Conservation (phyloP, 2,113 vertebrate genomes). For the Elgaria multicarinata region DNA sequence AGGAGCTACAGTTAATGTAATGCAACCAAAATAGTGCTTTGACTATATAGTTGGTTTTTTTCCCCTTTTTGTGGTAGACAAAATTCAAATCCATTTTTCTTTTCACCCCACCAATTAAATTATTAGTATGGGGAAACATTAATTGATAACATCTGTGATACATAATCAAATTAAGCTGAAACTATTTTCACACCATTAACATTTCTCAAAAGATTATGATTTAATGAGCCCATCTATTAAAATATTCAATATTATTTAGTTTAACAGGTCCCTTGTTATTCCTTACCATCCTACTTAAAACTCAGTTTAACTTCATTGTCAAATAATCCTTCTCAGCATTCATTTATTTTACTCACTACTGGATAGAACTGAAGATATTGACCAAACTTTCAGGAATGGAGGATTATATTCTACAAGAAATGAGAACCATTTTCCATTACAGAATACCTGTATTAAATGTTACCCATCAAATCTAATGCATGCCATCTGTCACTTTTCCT, state of each 20-base stretch:
- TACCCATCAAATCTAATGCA: neutral
- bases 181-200: conserved; percentile 49
- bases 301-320: conserved; percentile 31
- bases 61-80: neutral
- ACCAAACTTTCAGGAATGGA: neutral
- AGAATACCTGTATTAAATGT: neutral
- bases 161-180: conserved; percentile 53
- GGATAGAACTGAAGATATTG: neutral
- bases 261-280: neutral
- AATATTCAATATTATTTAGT: conserved; percentile 40
- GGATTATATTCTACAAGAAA: neutral
- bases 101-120: neutral
- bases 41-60: neutral
- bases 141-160: conserved; percentile 41
- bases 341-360: neutral
- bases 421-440: too few relatives aligned
- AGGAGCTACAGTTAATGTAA: neutral
- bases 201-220: conserved; percentile 37
- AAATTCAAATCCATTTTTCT: neutral
- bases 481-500: neutral
- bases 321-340: neutral
- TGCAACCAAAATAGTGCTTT: neutral
- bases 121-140: conserved; percentile 30
- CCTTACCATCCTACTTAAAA: conserved; percentile 11
- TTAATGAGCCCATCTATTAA: conserved; percentile 46